Evolutionary conservation across 2,797 vertebrate species (phyloP).

Genomic region (Hippoglossus hippoglossus): DNA sequence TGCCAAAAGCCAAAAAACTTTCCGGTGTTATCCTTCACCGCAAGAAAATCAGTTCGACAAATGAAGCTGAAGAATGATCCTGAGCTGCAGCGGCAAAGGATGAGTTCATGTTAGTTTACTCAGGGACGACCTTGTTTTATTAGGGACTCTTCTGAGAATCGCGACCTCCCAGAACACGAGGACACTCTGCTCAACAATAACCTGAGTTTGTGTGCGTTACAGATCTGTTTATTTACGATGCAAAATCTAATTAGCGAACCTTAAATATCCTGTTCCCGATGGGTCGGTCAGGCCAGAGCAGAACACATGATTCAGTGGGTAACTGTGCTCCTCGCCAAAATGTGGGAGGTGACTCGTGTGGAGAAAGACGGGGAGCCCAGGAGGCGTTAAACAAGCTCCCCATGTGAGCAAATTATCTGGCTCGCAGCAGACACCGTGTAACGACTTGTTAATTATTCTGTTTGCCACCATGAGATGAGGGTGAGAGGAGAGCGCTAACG

Average conservation of each 20-base stretch:
- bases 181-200: constrained; percentile 20
- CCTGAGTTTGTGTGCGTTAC: background rate
- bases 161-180: background rate
- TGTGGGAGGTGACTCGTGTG: constrained; percentile 12
- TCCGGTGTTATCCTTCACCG: background rate
- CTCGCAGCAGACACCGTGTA: constrained; percentile 35
- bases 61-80: background rate
- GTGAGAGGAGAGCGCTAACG: constrained; percentile 30
- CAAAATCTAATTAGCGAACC: constrained; percentile 18
- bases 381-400: background rate
- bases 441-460: constrained; percentile 39
- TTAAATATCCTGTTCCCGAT: background rate
- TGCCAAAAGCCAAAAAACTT: background rate
- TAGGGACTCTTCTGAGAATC: constrained; percentile 8
- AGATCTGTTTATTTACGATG: constrained; percentile 32
- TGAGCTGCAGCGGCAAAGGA: background rate
- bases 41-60: background rate
- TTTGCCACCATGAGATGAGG: constrained; percentile 12
- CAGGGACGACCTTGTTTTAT: constrained; percentile 17
- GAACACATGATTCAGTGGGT: background rate
- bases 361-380: background rate
- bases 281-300: background rate
- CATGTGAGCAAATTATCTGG: constrained; percentile 11
- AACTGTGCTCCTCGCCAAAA: background rate
- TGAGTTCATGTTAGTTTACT: constrained; percentile 23